These are phyloP conservation scores for Leucophenga varia DNA, from an alignment of 1,140 invertebrate species.

Conservation along the genomic window DNA sequence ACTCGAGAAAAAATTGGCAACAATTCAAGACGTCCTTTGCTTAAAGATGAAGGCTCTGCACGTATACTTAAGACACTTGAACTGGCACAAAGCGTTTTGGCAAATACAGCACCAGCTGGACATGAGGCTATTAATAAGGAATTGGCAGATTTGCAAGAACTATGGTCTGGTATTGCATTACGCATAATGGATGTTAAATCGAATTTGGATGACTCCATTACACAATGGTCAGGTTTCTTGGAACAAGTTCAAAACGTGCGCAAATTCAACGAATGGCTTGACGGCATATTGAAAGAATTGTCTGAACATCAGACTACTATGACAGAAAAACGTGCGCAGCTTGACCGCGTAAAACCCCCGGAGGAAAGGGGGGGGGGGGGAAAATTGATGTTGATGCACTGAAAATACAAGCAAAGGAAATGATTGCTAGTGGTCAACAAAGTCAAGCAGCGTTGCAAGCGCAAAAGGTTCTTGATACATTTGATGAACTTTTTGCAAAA, in stretches of 20 bases:
- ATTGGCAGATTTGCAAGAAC: conserved; percentile 80
- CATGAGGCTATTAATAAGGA: conserved; percentile 84
- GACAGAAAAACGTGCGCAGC: conserved; percentile 79
- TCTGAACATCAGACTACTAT: conserved; percentile 76
- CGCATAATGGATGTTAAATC: conserved; percentile 89
- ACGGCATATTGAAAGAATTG: conserved; percentile 71
- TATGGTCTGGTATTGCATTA: conserved; percentile 83
- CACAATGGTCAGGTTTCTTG: conserved; percentile 84
- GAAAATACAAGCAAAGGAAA: conserved; percentile 83
- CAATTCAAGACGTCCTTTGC: conserved; percentile 83
- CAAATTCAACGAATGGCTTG: conserved; percentile 78
- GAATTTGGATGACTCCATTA: conserved; percentile 84
- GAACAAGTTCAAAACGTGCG: conserved; percentile 84
- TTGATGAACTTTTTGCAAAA: conserved; percentile 71
- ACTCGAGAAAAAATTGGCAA: conserved; percentile 79
- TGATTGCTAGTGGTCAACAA: conserved; percentile 82
- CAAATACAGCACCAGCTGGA: conserved; percentile 86
- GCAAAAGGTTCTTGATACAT: conserved; percentile 78
- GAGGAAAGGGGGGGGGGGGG: conserved; percentile 90
- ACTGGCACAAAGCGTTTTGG: conserved; percentile 85
- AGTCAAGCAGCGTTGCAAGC: conserved; percentile 80
- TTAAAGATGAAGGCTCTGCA: conserved; percentile 88
- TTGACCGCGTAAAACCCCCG: conserved; percentile 81
- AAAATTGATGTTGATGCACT: conserved; percentile 89
- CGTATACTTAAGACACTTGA: conserved; percentile 86